These are phyloP conservation scores for Anseranas semipalmata DNA, from an alignment of 2,113 vertebrate genomes.

Conservation along the genomic window DNA sequence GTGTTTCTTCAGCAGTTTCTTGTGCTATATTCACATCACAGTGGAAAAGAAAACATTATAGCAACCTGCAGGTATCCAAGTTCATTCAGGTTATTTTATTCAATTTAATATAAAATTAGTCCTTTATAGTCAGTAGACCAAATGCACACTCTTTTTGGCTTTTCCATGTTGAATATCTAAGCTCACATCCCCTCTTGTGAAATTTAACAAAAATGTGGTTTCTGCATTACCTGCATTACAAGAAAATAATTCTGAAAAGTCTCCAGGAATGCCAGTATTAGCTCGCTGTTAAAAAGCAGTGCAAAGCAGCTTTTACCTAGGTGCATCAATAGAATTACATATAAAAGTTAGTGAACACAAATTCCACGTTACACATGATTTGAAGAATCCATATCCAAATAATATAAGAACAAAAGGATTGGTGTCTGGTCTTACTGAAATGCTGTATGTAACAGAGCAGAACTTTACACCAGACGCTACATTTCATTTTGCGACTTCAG, in stretches of 20 bases:
- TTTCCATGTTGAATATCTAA: background rate
- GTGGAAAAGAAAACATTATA: background rate
- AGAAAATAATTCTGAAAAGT: background rate
- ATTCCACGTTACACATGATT: background rate
- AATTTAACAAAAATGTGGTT: background rate
- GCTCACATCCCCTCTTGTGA: background rate
- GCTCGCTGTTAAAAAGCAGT: background rate
- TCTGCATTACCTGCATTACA: background rate
- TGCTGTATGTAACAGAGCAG: background rate
- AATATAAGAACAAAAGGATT: background rate
- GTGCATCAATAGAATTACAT: background rate
- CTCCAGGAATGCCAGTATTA: background rate
- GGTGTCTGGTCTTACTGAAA: background rate
- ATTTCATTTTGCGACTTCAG: slow-evolving; percentile 58
- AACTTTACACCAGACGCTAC: background rate
- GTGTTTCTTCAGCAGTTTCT: background rate
- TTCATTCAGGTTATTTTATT: background rate
- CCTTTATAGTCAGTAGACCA: background rate
- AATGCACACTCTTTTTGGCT: background rate
- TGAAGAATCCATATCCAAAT: background rate
- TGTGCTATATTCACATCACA: background rate
- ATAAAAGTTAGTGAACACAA: background rate
- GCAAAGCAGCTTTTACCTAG: background rate
- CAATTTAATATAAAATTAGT: background rate
- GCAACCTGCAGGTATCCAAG: background rate